These are phyloP conservation scores for Calephelis virginiensis DNA, from an alignment of 1,140 invertebrate species.

Conservation along the genomic window DNA sequence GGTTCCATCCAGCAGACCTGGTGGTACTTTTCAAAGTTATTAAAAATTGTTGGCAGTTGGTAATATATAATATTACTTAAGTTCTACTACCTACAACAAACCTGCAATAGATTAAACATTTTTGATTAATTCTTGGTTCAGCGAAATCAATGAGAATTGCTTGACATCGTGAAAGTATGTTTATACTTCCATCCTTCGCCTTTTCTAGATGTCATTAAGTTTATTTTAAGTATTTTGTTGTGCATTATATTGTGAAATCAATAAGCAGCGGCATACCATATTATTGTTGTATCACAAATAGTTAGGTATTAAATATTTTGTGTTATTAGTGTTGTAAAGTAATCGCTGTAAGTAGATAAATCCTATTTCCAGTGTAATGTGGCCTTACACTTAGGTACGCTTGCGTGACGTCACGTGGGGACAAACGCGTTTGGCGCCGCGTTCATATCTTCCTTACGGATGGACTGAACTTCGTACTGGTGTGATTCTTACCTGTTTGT, in stretches of 20 bases:
- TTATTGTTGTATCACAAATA: constrained; percentile 15
- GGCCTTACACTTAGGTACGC: constrained; percentile 22
- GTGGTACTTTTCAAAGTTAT: no score
- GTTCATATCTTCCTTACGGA: constrained; percentile 53
- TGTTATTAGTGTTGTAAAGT: constrained; percentile 12
- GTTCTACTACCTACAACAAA: no score
- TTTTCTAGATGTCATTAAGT: not conserved
- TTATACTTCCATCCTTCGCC: not conserved
- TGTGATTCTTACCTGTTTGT: constrained; percentile 64
- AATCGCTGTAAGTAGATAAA: constrained; percentile 14
- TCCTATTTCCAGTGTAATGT: constrained; percentile 6
- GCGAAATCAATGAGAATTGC: no score
- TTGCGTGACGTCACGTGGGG: constrained; percentile 21
- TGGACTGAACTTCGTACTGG: constrained; percentile 63
- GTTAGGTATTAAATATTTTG: constrained; percentile 16
- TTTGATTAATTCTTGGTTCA: no score
- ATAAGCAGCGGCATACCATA: constrained; percentile 5
- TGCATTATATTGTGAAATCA: not conserved
- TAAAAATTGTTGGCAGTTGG: no score
- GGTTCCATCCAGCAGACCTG: no score
- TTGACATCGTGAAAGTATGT: no score
- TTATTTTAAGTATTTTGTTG: not conserved
- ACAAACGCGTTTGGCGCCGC: constrained; percentile 22
- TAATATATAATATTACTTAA: no score
- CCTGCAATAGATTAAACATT: no score